Percentiles rank a stretch among this genome's conserved stretches.
phyloP scores from a whole-genome alignment of 1,140 invertebrate genomes.

The Venustaconcha ellipsiformis region DNA sequence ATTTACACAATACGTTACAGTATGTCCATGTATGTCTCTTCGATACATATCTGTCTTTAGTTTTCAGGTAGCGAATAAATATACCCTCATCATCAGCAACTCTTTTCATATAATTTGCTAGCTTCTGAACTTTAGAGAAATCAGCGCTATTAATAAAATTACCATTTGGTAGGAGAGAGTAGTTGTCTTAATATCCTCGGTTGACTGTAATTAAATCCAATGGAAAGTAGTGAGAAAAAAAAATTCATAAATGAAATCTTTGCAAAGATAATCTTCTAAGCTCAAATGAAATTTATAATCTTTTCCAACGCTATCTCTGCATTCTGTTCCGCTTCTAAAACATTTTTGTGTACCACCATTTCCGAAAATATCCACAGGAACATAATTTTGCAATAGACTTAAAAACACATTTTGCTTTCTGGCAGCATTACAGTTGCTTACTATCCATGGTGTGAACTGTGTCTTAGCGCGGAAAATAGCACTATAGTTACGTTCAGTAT shows the following conservation, averaged over 20 bases:
- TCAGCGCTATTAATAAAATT: constrained; percentile 21
- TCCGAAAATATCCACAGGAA: constrained; percentile 76
- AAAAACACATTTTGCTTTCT: neutral
- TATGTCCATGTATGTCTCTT: neutral
- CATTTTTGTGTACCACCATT: constrained; percentile 69
- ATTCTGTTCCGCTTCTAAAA: constrained; percentile 79
- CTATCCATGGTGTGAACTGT: neutral
- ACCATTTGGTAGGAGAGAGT: neutral
- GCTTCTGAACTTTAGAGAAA: neutral
- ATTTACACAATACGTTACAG: neutral
- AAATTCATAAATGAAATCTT: constrained; percentile 98
- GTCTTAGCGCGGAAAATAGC: neutral
- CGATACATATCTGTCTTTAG: constrained; percentile 7
- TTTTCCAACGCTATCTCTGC: constrained; percentile 90
- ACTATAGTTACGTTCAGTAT: neutral
- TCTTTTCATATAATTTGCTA: constrained; percentile 3
- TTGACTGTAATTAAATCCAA: constrained; percentile 3
- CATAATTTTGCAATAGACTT: neutral
- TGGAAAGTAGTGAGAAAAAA: constrained; percentile 75
- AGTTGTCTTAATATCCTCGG: constrained; percentile 9
- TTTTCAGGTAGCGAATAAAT: neutral
- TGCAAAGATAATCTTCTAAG: constrained; percentile 89
- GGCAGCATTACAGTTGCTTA: neutral
- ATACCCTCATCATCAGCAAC: neutral
- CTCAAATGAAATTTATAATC: constrained; percentile 98